Evolutionary conservation across 2,797 vertebrate species (phyloP), one percentile per base, ranked within the genome.

Genomic region (Brachyalestes nurse): DNA sequence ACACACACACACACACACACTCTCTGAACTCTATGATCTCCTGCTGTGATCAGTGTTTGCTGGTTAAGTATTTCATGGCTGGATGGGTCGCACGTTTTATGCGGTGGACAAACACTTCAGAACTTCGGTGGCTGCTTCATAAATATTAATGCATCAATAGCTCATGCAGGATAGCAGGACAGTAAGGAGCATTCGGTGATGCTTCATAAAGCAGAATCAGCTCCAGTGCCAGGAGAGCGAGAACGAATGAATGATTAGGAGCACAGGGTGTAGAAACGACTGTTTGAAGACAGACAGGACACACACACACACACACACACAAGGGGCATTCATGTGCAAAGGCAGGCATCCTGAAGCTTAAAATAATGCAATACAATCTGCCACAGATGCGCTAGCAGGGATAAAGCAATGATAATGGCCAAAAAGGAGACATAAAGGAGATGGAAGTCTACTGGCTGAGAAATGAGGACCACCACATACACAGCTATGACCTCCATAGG

Each of bases 171-270:
- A 64, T 5, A 38, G 64, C 47, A 25, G 77, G 67, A 83, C 57
- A 78, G 72, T 77, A 71, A 49, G 53, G 65, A 64, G 47, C 72
- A 49, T 75, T 79, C 17, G 67, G 67, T 9, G 51, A 47, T 70
- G 65, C 64, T 78, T 61, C 77, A 79, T 79, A 64, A 83, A 79
- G 77, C 76, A 78, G 3, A 40, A 70, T 49, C 28, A 69, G 66
- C 4, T 21, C 25, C 45, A 23, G 42, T 23, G 45, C 16, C 42
- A 23, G 13, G 66, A 45, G 17, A n/a, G 17, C 1, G 38, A 67
- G 62, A 64, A 12, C 2, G 34, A 42, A 65, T 38, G 17, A 65
- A 34, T 19, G 62, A 65, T 38, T 2, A 40, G 17, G 0, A 65
- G 17, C 6, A 7, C 6, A 2, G 34, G 38, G 28, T 17, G 19